These are phyloP conservation scores for Chinchilla lanigera DNA, from an alignment of 2,113 vertebrate species.

Conservation along the genomic window DNA sequence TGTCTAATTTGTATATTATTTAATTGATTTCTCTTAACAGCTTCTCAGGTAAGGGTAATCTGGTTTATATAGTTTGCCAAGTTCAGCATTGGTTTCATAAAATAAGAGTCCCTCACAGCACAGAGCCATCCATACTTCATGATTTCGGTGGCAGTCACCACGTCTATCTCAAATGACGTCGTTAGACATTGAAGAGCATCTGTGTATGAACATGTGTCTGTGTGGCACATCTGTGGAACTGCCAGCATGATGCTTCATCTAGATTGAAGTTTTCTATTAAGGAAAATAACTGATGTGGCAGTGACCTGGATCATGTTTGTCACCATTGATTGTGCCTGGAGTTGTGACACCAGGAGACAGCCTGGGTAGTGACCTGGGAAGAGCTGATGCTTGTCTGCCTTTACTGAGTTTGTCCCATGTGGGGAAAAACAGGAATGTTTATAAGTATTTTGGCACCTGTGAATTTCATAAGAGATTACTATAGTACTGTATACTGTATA, in stretches of 20 bases:
- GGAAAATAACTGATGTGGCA: neutral
- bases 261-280: neutral
- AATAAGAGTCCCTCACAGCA: neutral
- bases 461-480: accelerated
- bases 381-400: neutral
- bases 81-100: neutral
- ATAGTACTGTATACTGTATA: too few species aligned
- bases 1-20: neutral
- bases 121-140: accelerated
- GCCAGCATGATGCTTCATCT: neutral
- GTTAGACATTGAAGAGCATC: too few species aligned
- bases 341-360: neutral
- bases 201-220: accelerated
- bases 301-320: neutral
- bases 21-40: neutral
- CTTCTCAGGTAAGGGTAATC: neutral
- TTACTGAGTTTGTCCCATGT: neutral
- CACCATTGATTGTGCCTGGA: neutral
- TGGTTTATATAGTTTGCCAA: too few species aligned
- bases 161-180: neutral
- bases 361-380: neutral
- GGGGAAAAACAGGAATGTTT: neutral
- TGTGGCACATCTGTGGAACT: accelerated
- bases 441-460: neutral
- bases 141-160: neutral